Evolutionary conservation across 2,113 vertebrate species (phyloP).

Genomic region (Percina caprodes): DNA sequence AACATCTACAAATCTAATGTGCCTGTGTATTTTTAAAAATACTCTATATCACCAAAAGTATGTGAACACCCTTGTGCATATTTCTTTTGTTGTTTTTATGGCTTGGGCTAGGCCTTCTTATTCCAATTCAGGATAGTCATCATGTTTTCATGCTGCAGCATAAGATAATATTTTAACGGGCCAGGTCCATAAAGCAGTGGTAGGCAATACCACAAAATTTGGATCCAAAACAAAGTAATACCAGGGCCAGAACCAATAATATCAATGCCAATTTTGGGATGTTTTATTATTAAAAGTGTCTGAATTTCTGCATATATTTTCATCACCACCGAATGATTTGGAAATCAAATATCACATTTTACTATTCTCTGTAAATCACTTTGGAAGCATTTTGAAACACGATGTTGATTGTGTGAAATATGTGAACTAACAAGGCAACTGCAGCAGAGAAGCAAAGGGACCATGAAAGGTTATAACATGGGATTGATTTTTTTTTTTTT

Average conservation of each 20-base stretch:
- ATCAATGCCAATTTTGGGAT: background rate
- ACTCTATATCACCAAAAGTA: background rate
- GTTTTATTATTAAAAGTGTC: background rate
- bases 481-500: background rate
- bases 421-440: background rate
- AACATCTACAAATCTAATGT: slow-evolving; percentile 40
- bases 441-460: background rate
- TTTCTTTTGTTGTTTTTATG: background rate
- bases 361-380: background rate
- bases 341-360: background rate
- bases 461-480: too few relatives aligned
- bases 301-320: background rate
- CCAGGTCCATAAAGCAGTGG: too few relatives aligned
- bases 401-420: background rate
- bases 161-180: too few relatives aligned
- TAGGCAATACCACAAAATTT: too few relatives aligned
- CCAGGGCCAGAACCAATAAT: background rate
- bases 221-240: background rate
- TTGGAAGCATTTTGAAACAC: too few relatives aligned
- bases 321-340: too few relatives aligned
- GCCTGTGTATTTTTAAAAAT: background rate
- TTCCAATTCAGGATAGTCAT: background rate
- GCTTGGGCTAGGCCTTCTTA: background rate
- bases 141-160: background rate
- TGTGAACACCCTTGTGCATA: background rate